Evolutionary conservation across 30 jellyfish, hydroid and myxozoan species (phyloP), one percentile per base, ranked within the genome.

Genomic region (Catostylus mosaicus): DNA sequence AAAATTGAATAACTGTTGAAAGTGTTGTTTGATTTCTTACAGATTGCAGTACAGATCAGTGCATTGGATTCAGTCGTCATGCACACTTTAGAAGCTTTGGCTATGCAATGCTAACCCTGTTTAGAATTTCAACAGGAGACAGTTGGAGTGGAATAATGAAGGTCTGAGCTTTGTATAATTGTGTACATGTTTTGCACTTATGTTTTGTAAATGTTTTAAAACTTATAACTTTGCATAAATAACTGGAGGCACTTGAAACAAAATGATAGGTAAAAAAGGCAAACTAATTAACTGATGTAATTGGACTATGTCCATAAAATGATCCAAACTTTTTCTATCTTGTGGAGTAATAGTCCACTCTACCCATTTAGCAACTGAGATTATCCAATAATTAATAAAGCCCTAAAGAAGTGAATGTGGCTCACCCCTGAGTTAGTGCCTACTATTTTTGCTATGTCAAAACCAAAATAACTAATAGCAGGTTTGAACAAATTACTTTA

Each of bases 111-210:
- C 90, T 93, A 9, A 93, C 98, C 7, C 75, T 93, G 72, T 93
- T 93, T 65, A 82, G 98, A 34, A 87, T 93, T 8, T 93, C 98
- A 47, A 93, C 98, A 8, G 98, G 96, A 14, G 98, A 93, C 83
- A 93, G 95, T 34, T 93, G 98, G 98, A 93, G 98, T 83, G 98
- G 98, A 6, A 57, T 93, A 2, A 73, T 93, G 89, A 93, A 89
- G 95, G 98, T 93, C 24, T 19, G n/a, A n/a, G n/a, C n/a, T n/a
- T n/a, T n/a, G n/a, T n/a, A n/a, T n/a, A n/a, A n/a, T n/a, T n/a
- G n/a, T n/a, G n/a, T n/a, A n/a, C n/a, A n/a, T n/a, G n/a, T n/a
- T n/a, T n/a, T n/a, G n/a, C n/a, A n/a, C n/a, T n/a, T n/a, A n/a
- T n/a, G n/a, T n/a, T n/a, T n/a, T n/a, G n/a, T n/a, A n/a, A n/a